These are phyloP conservation scores for Periophthalmus modestus DNA, from an alignment of 2,113 vertebrate species.

Conservation along the genomic window DNA sequence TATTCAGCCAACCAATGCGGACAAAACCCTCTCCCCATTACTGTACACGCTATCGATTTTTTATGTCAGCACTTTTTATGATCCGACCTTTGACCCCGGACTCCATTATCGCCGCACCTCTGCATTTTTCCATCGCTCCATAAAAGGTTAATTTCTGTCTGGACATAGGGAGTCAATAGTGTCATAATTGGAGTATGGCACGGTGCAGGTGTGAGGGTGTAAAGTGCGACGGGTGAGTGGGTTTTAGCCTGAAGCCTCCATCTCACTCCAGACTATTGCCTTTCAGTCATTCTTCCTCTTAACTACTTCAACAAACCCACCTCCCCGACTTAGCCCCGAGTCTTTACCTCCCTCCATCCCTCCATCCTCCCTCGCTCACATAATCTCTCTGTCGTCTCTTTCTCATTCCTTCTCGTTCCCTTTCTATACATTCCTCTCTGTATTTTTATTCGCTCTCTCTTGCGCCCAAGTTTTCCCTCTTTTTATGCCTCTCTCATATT, in stretches of 20 bases:
- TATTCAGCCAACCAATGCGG: not conserved
- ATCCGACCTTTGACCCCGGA: not conserved
- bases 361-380: not conserved
- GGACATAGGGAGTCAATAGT: slow-evolving; percentile 47
- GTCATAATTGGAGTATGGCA: slow-evolving; percentile 46
- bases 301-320: slow-evolving; percentile 36
- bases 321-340: slow-evolving; percentile 41
- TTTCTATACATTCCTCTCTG: too few species aligned
- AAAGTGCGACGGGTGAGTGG: slow-evolving; percentile 48
- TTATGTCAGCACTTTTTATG: not conserved
- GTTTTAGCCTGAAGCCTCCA: slow-evolving; percentile 33
- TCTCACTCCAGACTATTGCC: slow-evolving; percentile 19
- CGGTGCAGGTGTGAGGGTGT: slow-evolving; percentile 33
- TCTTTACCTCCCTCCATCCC: slow-evolving; percentile 13
- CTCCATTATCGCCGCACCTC: slow-evolving; percentile 2
- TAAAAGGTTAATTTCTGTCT: slow-evolving; percentile 33
- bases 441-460: too few species aligned
- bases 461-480: too few species aligned
- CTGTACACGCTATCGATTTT: slow-evolving; percentile 1
- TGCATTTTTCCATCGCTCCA: slow-evolving; percentile 12
- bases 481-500: too few species aligned
- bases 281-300: slow-evolving; percentile 53
- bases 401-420: too few species aligned
- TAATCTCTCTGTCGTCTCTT: not conserved
- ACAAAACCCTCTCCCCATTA: not conserved